phyloP scores from a whole-genome alignment of 1,140 invertebrate genomes.

The Amphibalanus amphitrite region DNA sequence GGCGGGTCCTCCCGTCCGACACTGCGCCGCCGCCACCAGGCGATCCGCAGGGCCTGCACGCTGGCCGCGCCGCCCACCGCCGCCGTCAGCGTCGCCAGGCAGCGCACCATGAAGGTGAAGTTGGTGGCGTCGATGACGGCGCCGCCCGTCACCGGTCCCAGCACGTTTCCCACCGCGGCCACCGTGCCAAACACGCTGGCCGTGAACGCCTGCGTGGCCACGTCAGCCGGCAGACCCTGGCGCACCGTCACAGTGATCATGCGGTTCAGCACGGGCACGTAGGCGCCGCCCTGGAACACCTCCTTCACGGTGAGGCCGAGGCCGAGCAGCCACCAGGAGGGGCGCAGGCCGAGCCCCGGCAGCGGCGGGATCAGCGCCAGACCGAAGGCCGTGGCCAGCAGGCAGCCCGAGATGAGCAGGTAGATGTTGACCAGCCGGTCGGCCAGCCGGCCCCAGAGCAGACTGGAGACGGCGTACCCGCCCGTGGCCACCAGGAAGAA shows the following conservation, averaged over 20 bases:
- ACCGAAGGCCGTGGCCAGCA: neutral
- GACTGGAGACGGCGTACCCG: neutral
- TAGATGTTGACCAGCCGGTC: neutral
- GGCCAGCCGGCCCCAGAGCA: neutral
- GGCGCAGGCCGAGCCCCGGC: neutral
- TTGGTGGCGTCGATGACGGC: neutral
- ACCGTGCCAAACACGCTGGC: neutral
- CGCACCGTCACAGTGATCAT: neutral
- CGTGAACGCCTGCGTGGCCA: neutral
- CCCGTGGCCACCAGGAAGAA: neutral
- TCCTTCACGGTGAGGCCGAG: neutral
- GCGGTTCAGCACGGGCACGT: neutral
- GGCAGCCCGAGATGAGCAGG: neutral
- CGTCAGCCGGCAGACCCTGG: neutral
- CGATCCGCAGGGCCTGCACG: neutral
- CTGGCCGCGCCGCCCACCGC: too few species aligned
- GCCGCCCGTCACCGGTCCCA: neutral
- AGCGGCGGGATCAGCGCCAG: neutral
- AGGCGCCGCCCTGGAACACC: neutral
- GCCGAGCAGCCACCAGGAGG: neutral
- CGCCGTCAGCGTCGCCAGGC: neutral
- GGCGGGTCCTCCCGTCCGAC: too few species aligned
- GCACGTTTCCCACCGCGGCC: neutral
- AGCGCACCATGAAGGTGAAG: neutral
- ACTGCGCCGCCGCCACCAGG: too few species aligned